A percentile compares a stretch with the other conserved stretches of the same genome.
These are phyloP conservation scores for Rambutsinella grinnellia DNA, from an alignment of 2,888 invertebrate genomes.

Conservation along the genomic window DNA sequence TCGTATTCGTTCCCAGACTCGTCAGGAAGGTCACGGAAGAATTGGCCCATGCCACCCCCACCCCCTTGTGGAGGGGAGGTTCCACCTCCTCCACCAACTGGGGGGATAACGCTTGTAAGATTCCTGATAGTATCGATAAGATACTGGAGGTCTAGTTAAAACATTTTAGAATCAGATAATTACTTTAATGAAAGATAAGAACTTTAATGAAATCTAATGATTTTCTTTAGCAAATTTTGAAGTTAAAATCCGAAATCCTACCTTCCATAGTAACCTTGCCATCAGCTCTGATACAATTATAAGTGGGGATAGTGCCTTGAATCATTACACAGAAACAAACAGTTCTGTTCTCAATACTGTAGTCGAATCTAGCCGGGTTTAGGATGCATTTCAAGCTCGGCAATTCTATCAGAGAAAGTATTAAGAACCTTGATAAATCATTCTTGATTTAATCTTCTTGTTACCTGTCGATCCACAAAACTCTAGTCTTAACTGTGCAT, in stretches of 20 bases:
- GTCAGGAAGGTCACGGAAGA: no score
- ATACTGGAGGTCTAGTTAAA: slow-evolving; percentile 25
- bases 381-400: slow-evolving; percentile 31
- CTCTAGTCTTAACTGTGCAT: slow-evolving; percentile 24
- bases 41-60: no score
- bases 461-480: slow-evolving; percentile 36
- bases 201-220: not conserved
- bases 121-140: slow-evolving; percentile 19
- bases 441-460: not conserved
- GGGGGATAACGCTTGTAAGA: slow-evolving; percentile 7
- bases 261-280: slow-evolving; percentile 30
- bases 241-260: no score
- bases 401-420: slow-evolving; percentile 18
- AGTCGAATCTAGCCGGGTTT: slow-evolving; percentile 13
- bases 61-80: not conserved
- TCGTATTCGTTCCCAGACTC: not conserved
- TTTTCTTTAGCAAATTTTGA: not conserved
- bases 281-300: slow-evolving; percentile 32
- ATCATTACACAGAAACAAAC: slow-evolving; percentile 40
- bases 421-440: not conserved
- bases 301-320: slow-evolving; percentile 24
- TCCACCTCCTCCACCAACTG: not conserved
- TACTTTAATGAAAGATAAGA: not conserved
- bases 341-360: slow-evolving; percentile 16
- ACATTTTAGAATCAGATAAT: no score